Evolutionary conservation across 2,888 invertebrate genomes (phyloP), one percentile per base, ranked within the genome.

Genomic region (Idaea biselata): DNA sequence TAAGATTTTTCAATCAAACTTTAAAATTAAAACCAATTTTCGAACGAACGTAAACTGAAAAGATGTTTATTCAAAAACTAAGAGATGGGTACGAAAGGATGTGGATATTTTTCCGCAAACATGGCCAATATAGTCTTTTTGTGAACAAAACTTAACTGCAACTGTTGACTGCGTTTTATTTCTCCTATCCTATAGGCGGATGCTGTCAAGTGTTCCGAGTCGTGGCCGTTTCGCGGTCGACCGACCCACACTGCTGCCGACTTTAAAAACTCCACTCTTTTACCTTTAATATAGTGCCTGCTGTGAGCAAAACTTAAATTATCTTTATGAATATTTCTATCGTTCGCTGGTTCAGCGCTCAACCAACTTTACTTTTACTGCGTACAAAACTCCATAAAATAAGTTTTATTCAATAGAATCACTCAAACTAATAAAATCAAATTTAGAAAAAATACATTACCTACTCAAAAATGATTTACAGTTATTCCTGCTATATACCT

Each of bases 81-180:
- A 58, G 54, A 66, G 60, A 55, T n/a, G 58, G 58, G 63, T 62
- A 44, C 14, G 11, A 3, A 44, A 14, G 44, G 8, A 44, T 8
- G 11, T 7, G 14, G 44, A 44, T 44, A 44, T 44, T 44, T 44
- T 44, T 44, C 44, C 44, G 11, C 63, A 59, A 61, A 68, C 66
- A 63, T 64, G 65, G 63, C 63, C 67, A 60, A 69, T 70, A 64
- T 71, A 68, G 70, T 69, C 68, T 73, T 76, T 75, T 69, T 62
- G 64, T 66, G 65, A 55, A 63, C 60, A 62, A 65, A 55, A 78
- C 83, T 80, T 17, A 17, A 67, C 61, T 65, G 65, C 63, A 88
- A 87, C 88, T 89, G 89, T 88, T 89, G 90, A 84, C 87, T 83
- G 80, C 78, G 78, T 88, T 89, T 87, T 88, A 87, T 89, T 89